A percentile compares a stretch with the other conserved stretches of the same genome.
Evolutionary conservation across 1,140 invertebrate species (phyloP).

Genomic region (Procambarus virginalis): DNA sequence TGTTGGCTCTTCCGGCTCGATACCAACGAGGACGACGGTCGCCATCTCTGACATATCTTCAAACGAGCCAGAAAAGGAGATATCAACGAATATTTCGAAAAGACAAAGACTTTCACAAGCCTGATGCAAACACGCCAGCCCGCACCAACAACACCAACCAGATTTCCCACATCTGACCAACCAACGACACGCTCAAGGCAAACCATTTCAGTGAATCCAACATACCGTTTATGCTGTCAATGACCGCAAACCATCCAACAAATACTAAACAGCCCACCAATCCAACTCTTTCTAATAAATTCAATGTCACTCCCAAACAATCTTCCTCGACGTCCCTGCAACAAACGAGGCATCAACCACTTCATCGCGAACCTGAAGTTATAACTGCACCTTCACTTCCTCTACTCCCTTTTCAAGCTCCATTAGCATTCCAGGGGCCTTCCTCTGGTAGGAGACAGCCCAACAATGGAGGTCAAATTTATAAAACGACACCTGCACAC

Average conservation of each 20-base stretch:
- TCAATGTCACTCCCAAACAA: background rate
- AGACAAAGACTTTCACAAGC: background rate
- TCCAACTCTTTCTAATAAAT: background rate
- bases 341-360: slow-evolving; percentile 68
- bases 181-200: background rate
- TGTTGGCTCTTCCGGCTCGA: background rate
- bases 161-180: background rate
- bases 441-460: background rate
- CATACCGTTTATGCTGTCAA: background rate
- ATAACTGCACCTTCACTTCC: slow-evolving; percentile 37
- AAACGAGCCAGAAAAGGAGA: background rate
- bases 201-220: background rate
- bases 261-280: background rate
- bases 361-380: slow-evolving; percentile 10
- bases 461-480: background rate
- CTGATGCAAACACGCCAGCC: background rate
- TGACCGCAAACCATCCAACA: background rate
- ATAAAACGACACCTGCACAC: background rate
- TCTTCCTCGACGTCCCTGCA: too few relatives aligned
- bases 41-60: background rate
- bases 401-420: slow-evolving; percentile 17
- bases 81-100: background rate
- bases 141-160: background rate
- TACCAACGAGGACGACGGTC: background rate
- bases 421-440: background rate